Evolutionary conservation across 2,888 invertebrate species (phyloP), one percentile per base, ranked within the genome.

Genomic region (Camptogramma bilineatum): DNA sequence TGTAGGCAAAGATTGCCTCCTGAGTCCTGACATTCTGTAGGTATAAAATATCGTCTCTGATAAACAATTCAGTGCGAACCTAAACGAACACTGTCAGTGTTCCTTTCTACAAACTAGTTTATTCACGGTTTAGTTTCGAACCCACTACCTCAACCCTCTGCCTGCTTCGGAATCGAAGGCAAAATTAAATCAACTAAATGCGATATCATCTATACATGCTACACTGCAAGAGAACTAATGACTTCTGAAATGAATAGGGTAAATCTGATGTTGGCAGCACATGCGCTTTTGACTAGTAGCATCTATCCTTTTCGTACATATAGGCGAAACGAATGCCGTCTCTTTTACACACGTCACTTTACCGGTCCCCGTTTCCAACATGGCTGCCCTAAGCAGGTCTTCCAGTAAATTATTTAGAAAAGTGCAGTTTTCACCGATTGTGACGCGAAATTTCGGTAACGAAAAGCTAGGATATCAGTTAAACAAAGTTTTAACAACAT

Each of bases 321-420:
- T 2, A 4, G 16, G 44, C 44, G 5, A 17, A 16, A 17, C 44
- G 1, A 42, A n/a, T 52, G 13, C 5, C 62, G 52, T 84, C 82
- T 83, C 82, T 68, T 76, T 85, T 74, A 72, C 80, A 52, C 52
- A 28, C 39, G 65, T 54, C 57, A 61, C 19, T 83, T 84, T 85
- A 83, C 87, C 86, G 88, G 87, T 86, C 81, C 84, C 72, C 89
- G 92, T 89, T 86, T 73, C 83, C 89, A 93, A 91, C 88, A 94
- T 94, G 94, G 94, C 94, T 81, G 88, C 92, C 82, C 61, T 93
- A 75, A 82, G 90, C 82, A 90, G 91, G 78, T 82, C 83, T 72
- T 83, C 91, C 69, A 79, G 76, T 53, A 92, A 90, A 87, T 85
- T 94, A 81, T 80, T 92, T 53, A 83, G 80, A 85, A 91, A 91